A percentile compares a stretch with the other conserved stretches of the same genome.
phyloP scores from a whole-genome alignment of 1,140 invertebrate genomes.

The Mactra quadrangularis region DNA sequence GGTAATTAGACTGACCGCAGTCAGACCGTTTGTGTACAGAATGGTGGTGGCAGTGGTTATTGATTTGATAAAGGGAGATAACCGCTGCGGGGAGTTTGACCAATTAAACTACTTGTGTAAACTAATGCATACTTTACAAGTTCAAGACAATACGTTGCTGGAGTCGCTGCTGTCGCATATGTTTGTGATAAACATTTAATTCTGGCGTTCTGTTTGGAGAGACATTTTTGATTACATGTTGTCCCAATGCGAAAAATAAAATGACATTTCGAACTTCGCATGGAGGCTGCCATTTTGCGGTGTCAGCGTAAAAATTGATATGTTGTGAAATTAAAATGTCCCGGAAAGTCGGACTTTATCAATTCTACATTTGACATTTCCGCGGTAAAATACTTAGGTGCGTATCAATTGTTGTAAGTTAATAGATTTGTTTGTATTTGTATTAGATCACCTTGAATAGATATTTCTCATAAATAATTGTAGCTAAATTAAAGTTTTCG shows the following conservation, averaged over 20 bases:
- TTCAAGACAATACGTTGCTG: conserved; percentile 33
- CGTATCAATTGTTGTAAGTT: too few species aligned
- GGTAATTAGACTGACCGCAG: background rate
- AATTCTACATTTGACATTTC: too few species aligned
- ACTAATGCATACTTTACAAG: conserved; percentile 39
- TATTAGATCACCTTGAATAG: too few species aligned
- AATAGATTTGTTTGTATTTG: too few species aligned
- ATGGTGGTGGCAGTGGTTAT: too few species aligned
- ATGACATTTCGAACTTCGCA: conserved; percentile 22
- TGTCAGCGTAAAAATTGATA: background rate
- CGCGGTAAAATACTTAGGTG: too few species aligned
- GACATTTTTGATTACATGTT: conserved; percentile 2
- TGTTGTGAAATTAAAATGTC: too few species aligned
- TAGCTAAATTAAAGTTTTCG: too few species aligned
- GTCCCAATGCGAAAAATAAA: background rate
- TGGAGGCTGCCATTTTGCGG: conserved; percentile 57
- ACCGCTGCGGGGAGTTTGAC: too few species aligned
- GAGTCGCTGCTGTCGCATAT: conserved; percentile 6
- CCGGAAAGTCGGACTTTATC: too few species aligned
- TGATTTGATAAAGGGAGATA: too few species aligned
- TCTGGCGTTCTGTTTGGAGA: background rate
- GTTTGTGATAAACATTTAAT: background rate
- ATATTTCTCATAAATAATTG: too few species aligned
- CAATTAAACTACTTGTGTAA: background rate
- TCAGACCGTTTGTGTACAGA: background rate